These are phyloP conservation scores for Syndactyla subalaris DNA, from an alignment of 2,797 vertebrate genomes.

Conservation along the genomic window DNA sequence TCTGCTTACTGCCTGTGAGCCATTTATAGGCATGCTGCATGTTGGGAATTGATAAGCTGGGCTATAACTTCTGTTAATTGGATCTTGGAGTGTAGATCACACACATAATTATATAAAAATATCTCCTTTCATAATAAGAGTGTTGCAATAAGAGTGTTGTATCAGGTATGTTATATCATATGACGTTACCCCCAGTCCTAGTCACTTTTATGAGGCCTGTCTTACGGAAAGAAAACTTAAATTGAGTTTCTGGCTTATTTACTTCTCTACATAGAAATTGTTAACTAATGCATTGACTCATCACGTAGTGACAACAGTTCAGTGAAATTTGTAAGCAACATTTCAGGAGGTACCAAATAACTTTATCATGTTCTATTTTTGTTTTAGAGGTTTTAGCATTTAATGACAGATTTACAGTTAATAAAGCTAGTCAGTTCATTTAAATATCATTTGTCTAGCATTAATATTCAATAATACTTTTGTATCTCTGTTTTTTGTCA, in stretches of 20 bases:
- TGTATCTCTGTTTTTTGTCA: neutral
- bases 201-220: accelerated
- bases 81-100: neutral
- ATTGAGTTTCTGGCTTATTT: neutral
- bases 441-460: neutral
- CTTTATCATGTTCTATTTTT: neutral
- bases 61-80: neutral
- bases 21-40: neutral
- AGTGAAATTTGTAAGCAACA: neutral
- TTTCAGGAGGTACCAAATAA: neutral
- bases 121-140: neutral
- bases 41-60: neutral
- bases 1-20: neutral
- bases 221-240: neutral
- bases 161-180: neutral
- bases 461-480: neutral
- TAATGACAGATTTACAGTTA: neutral
- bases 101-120: neutral
- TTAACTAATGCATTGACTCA: neutral
- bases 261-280: neutral
- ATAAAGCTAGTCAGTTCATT: neutral
- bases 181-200: neutral
- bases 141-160: neutral
- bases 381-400: neutral
- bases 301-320: neutral